These are phyloP conservation scores for Stenodera caucasica DNA, from an alignment of 2,888 invertebrate genomes.

Conservation along the genomic window DNA sequence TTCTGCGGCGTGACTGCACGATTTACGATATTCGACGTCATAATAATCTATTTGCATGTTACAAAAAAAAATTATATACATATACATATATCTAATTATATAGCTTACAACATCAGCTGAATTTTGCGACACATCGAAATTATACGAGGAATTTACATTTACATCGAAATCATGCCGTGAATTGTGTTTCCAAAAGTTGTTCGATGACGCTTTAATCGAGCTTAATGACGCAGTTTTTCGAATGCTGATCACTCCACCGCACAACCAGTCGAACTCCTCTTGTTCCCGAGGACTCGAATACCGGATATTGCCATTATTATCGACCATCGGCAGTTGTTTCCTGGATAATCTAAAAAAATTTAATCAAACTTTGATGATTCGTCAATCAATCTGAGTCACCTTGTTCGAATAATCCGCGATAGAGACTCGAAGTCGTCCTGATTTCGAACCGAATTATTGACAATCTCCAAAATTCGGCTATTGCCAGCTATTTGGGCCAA, in stretches of 20 bases:
- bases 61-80: background rate
- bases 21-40: constrained; percentile 42
- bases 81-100: background rate
- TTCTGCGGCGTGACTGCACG: constrained; percentile 47
- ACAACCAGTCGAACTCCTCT: constrained; percentile 77
- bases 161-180: constrained; percentile 34
- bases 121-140: constrained; percentile 6
- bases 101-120: too few relatives aligned
- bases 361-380: background rate
- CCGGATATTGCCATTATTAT: constrained; percentile 71
- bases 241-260: constrained; percentile 56
- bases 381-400: constrained; percentile 50
- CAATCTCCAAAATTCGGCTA: constrained; percentile 66
- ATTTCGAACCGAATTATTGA: constrained; percentile 62
- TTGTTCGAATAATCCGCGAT: constrained; percentile 71
- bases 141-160: background rate
- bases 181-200: constrained; percentile 50
- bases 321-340: constrained; percentile 71
- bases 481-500: constrained; percentile 72
- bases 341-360: constrained; percentile 60
- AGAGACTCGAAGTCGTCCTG: constrained; percentile 66
- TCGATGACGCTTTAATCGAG: constrained; percentile 25
- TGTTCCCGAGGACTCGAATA: constrained; percentile 65
- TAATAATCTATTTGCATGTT: background rate
- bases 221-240: constrained; percentile 16